These are phyloP conservation scores for Zapornia atra DNA, from an alignment of 2,113 vertebrate genomes.

Conservation along the genomic window DNA sequence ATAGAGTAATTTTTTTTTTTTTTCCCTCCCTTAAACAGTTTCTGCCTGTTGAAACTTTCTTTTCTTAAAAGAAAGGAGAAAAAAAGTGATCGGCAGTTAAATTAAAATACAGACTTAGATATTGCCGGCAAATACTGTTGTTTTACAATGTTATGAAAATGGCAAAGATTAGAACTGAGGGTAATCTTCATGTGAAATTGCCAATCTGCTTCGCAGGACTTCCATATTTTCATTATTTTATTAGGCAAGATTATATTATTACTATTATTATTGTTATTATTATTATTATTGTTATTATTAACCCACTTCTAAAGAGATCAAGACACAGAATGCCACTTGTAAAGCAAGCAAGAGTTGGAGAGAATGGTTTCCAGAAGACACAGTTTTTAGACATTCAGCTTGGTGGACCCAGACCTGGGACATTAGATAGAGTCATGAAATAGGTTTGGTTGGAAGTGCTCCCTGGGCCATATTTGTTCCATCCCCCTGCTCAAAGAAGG, in stretches of 20 bases:
- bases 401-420: background rate
- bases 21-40: background rate
- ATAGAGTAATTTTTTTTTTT: background rate
- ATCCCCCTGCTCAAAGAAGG: accelerated
- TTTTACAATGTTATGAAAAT: background rate
- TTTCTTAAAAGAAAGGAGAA: background rate
- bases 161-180: background rate
- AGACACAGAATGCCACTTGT: background rate
- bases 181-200: background rate
- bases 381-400: background rate
- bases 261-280: no score
- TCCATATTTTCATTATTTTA: background rate
- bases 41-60: background rate
- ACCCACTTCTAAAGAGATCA: background rate
- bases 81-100: background rate
- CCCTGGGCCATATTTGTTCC: background rate
- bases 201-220: background rate
- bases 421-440: background rate
- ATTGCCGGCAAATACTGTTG: background rate
- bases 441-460: background rate
- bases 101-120: background rate
- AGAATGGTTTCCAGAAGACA: background rate
- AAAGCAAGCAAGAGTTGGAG: background rate
- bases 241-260: background rate
- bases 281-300: no score